Base-by-base conservation (phyloP, 2,113 vertebrate species). In the Periophthalmodon schlosseri region DNA sequence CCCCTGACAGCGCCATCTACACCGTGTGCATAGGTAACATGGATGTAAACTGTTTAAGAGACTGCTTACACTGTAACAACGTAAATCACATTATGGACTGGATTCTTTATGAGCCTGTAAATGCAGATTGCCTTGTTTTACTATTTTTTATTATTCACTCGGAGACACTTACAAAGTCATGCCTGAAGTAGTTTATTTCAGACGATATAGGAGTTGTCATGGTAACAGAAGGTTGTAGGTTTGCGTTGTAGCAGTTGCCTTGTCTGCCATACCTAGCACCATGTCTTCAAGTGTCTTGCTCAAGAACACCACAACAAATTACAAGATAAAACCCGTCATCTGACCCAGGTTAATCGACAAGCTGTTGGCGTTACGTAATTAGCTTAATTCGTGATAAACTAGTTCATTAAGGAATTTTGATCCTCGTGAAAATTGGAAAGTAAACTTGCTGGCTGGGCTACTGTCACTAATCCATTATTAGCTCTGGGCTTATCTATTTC, bases 401-500 rank as follows among this genome's bases (percentile, higher is more conserved):
- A 56, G n/a, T 20, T 56, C 8, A 56, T 56, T 56, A 56, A 56
- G 52, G 20, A 56, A 56, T 56, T 56, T 21, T 11, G 20, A 56
- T 34, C 28, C 60, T 34, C 7, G 28, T 63, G 60, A 63, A 23
- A 63, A 33, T 63, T 63, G 60, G 60, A 63, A 34, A 20, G 15
- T 28, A 36, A 63, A 34, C 6, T 33, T 34, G 18, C 34, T 20
- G 60, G 60, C 60, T 16, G 4, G 16, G 15, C 18, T 63, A 15
- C 60, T 63, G 15, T 63, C 28, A 34, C 60, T 34, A 63, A 63
- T 34, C 60, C 60, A 36, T 20, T 63, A 34, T 18, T 63, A 63
- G 60, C 60, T 63, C 28, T 18, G 7, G 60, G 60, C 60, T 63
- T 34, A 34, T 63, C 60, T 18, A 18, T 63, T 61, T 61, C 58